Evolutionary conservation across 2,888 invertebrate species (phyloP), one percentile per base, ranked within the genome.

Genomic region (Nomada lathburiana): DNA sequence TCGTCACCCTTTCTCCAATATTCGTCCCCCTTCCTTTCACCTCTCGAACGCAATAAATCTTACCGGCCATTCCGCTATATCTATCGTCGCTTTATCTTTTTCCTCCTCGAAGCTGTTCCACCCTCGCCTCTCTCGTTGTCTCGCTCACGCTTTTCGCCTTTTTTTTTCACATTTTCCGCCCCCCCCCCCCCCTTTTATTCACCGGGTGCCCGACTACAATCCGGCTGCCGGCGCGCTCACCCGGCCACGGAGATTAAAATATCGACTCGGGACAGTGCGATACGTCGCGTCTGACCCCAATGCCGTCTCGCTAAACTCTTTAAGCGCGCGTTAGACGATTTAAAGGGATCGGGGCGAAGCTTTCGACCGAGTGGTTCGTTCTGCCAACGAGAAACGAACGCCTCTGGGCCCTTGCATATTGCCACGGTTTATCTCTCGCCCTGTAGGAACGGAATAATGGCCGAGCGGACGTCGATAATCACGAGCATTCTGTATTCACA

Each of bases 161-260:
- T 18, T 36, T 59, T 60, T 60, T 16, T 18, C 59, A 2, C 59
- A 18, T n/a, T 60, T 60, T 18, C 36, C 59, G 18, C 16, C 29
- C 16, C 59, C 9, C 59, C 16, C 29, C 16, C 59, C 9, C 59
- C 63, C 70, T 76, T 84, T 72, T 85, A 76, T 59, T 59, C 29
- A 76, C 68, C 71, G 52, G 68, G n/a, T 76, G 64, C 73, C 75
- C 62, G 74, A 81, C 83, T 83, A 89, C 90, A 89, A 90, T 91
- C 87, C 84, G 55, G 76, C 78, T 78, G 82, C 82, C 81, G 86
- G 84, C 80, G 62, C 76, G 76, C 76, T 80, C 85, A 84, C 86
- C 87, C 88, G 87, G 88, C 89, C 89, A 86, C 90, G 90, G 88
- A 92, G 92, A 93, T 93, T 93, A 92, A 93, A 93, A 93, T 92